A percentile compares a stretch with the other conserved stretches of the same genome.
Evolutionary conservation across 2,888 invertebrate genomes (phyloP).

Genomic region (Yponomeuta cagnagella): DNA sequence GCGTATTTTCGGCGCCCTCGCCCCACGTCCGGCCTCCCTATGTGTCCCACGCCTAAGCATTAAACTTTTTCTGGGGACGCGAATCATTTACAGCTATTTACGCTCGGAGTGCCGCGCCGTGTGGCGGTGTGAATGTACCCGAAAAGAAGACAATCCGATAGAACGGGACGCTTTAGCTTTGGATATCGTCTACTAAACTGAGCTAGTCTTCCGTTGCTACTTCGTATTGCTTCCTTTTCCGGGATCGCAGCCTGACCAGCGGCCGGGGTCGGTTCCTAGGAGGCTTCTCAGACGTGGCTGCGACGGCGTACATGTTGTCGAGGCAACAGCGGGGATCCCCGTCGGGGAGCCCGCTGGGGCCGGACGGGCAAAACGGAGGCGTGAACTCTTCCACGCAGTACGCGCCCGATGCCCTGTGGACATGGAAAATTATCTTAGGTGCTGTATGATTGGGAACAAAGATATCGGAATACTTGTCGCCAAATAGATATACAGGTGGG

Average conservation of each 20-base stretch:
- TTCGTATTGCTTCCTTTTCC: slow-evolving; percentile 25
- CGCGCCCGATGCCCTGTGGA: slow-evolving; percentile 78
- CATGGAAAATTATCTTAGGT: not conserved
- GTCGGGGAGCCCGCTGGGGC: slow-evolving; percentile 56
- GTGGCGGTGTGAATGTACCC: too few relatives aligned
- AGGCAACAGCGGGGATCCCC: slow-evolving; percentile 83
- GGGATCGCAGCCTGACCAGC: slow-evolving; percentile 37
- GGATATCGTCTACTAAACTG: not conserved
- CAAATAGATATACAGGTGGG: too few relatives aligned
- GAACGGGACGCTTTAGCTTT: too few relatives aligned
- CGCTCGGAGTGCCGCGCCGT: too few relatives aligned
- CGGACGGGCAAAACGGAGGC: slow-evolving; percentile 82
- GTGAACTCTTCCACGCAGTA: slow-evolving; percentile 79
- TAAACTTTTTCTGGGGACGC: too few relatives aligned
- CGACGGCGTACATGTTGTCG: slow-evolving; percentile 59
- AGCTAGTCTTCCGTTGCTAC: slow-evolving; percentile 19
- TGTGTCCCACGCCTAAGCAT: too few relatives aligned
- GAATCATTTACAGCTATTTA: too few relatives aligned
- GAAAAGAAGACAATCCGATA: too few relatives aligned
- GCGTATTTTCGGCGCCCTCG: too few relatives aligned
- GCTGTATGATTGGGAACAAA: not conserved
- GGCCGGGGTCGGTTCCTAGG: slow-evolving; percentile 49
- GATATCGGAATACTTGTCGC: not conserved
- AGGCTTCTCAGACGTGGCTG: slow-evolving; percentile 44
- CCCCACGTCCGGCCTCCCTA: too few relatives aligned